Conservation (phyloP, 2,113 vertebrate genomes). For the Melanostigma gelatinosum region DNA sequence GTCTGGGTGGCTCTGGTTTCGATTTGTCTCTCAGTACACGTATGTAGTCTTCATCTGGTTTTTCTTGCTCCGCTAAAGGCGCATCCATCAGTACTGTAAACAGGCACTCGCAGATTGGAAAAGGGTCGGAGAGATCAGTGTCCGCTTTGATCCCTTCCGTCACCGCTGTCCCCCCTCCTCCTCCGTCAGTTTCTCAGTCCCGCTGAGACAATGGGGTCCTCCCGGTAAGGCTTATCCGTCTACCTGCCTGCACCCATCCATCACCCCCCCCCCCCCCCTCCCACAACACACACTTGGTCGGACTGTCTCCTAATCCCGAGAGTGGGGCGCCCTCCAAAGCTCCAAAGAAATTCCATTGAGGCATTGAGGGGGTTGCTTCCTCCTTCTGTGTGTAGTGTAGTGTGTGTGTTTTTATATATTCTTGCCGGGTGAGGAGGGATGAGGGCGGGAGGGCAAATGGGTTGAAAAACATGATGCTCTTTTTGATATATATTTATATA, state of each 20-base stretch:
- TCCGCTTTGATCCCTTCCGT: slow-evolving; percentile 11
- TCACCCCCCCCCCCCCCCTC: slow-evolving; percentile 10
- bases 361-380: slow-evolving; percentile 10
- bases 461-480: slow-evolving; percentile 91
- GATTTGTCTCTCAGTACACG: slow-evolving; percentile 55
- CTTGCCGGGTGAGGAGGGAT: slow-evolving; percentile 27
- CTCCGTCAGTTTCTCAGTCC: slow-evolving; percentile 93
- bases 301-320: neutral
- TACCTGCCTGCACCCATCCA: slow-evolving; percentile 11
- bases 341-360: slow-evolving; percentile 43
- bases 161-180: slow-evolving; percentile 52
- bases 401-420: neutral
- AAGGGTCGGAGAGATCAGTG: slow-evolving; percentile 75
- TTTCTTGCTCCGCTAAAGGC: slow-evolving; percentile 83
- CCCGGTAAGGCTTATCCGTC: slow-evolving; percentile 73
- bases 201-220: slow-evolving; percentile 92
- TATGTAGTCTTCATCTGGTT: slow-evolving; percentile 50
- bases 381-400: slow-evolving; percentile 14
- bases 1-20: slow-evolving; percentile 45
- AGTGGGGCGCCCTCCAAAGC: slow-evolving; percentile 26
- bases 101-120: slow-evolving; percentile 95
- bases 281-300: neutral
- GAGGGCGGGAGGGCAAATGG: slow-evolving; percentile 38
- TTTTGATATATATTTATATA: slow-evolving; percentile 44
- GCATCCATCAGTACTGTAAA: slow-evolving; percentile 97